Evolutionary conservation across 2,113 vertebrate genomes (phyloP), one percentile per base, ranked within the genome.

Genomic region (Tachuris rubrigastra): DNA sequence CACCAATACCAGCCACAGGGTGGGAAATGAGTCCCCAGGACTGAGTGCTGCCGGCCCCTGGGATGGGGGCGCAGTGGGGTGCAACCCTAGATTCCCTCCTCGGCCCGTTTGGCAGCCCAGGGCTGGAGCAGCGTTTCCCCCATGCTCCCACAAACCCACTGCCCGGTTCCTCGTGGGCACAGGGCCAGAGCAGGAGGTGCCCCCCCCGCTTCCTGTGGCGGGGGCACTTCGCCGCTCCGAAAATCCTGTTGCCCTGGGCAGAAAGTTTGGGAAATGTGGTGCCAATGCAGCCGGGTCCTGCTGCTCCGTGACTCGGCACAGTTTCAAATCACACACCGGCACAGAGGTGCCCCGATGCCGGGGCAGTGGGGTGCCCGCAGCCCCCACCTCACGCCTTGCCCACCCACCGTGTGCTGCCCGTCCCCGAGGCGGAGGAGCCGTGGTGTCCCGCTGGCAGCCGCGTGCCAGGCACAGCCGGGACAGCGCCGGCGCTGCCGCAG

Each of bases 401-500:
- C 83, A 16, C 37, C 13, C 72, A 3, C 47, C 7, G 4, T 13
- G 27, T 4, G 65, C 52, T 39, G 52, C 59, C 63, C 42, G 0
- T 73, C 66, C 23, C 83, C 21, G 1, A 6, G 84, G 28, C 5
- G 3, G 13, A 4, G 63, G 15, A 44, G n/a, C 53, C 1, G 1
- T 1, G 81, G 59, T 10, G 0, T 83, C 96, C 93, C 23, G 77
- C 81, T 94, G 96, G 91, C 88, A 95, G 93, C 94, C 96, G 67
- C 86, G 94, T 96, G 96, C 86, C 95, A 9, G 95, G 75, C 93
- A 47, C 88, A 55, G 91, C 94, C 76, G 7, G 44, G 89, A 13
- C 78, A 19, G 12, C 1, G 10, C 73, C 12, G 4, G 53, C 73
- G 1, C 31, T 2, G 87, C 65, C 24, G 10, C 74, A 14, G 66